These are phyloP conservation scores for Platycheirus albimanus DNA, from an alignment of 2,888 invertebrate species.

Conservation along the genomic window DNA sequence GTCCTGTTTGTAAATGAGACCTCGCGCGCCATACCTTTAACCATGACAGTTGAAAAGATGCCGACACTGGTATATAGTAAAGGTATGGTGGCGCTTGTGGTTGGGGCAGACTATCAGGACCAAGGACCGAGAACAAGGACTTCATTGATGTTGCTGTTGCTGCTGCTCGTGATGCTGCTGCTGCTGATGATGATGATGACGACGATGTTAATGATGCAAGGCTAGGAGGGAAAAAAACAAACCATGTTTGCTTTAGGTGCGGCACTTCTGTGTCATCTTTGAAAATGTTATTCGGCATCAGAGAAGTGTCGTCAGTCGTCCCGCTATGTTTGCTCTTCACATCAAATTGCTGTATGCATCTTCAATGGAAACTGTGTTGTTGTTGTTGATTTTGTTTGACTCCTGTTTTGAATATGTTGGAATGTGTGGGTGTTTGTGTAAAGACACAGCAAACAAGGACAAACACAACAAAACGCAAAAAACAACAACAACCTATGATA, in stretches of 20 bases:
- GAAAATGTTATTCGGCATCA: conserved; percentile 63
- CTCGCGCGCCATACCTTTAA: conserved; percentile 48
- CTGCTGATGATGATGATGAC: conserved; percentile 21
- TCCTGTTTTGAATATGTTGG: neutral
- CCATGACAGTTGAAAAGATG: conserved; percentile 67
- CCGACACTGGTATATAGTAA: conserved; percentile 36
- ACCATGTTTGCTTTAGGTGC: conserved; percentile 11
- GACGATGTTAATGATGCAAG: conserved; percentile 11
- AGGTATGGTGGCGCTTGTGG: conserved; percentile 34
- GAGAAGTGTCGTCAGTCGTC: conserved; percentile 44
- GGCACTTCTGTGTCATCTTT: conserved; percentile 54
- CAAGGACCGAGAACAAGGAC: conserved; percentile 30
- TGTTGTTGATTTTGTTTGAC: conserved; percentile 7
- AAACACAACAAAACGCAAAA: too few relatives aligned
- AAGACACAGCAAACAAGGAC: too few relatives aligned
- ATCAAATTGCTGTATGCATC: conserved; percentile 70
- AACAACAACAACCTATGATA: conserved; percentile 20
- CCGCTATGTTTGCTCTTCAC: conserved; percentile 63
- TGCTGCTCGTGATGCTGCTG: neutral
- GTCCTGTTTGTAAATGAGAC: conserved; percentile 45
- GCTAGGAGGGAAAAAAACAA: neutral
- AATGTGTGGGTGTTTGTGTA: conserved; percentile 32
- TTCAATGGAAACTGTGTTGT: conserved; percentile 53
- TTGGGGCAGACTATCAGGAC: conserved; percentile 35
- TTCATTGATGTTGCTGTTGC: conserved; percentile 14